Evolutionary conservation across 1,140 invertebrate species (phyloP).

Genomic region (Pogonomyrmex barbatus): DNA sequence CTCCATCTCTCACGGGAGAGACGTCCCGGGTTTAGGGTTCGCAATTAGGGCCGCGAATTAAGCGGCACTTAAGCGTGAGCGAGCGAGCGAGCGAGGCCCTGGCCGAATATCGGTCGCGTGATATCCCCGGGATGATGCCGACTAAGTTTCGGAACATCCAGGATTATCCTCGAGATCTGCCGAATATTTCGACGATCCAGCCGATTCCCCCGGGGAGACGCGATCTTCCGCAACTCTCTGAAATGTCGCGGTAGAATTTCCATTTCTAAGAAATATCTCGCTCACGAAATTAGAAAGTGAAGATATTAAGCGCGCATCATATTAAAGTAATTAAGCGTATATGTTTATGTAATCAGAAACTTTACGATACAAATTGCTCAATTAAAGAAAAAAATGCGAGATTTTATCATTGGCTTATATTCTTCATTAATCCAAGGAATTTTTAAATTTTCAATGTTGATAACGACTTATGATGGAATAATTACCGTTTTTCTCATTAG

Average conservation of each 20-base stretch:
- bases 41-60: slow-evolving; percentile 61
- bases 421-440: background rate
- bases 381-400: background rate
- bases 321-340: background rate
- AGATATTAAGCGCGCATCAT: background rate
- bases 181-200: slow-evolving; percentile 57
- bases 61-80: slow-evolving; percentile 48
- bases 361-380: background rate
- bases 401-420: background rate
- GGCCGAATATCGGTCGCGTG: slow-evolving; percentile 45
- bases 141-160: slow-evolving; percentile 47
- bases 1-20: slow-evolving; percentile 49
- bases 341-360: background rate
- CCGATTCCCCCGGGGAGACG: slow-evolving; percentile 41
- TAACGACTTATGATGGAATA: background rate
- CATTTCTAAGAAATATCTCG: slow-evolving; percentile 14
- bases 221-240: slow-evolving; percentile 42
- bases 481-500: background rate
- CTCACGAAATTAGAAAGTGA: background rate
- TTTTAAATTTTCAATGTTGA: slow-evolving; percentile 12
- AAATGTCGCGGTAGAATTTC: slow-evolving; percentile 38
- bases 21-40: slow-evolving; percentile 39
- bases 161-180: slow-evolving; percentile 59
- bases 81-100: slow-evolving; percentile 30
- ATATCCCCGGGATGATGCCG: slow-evolving; percentile 49